These are phyloP conservation scores for Pluvialis apricaria DNA, from an alignment of 2,113 vertebrate species.

Conservation along the genomic window DNA sequence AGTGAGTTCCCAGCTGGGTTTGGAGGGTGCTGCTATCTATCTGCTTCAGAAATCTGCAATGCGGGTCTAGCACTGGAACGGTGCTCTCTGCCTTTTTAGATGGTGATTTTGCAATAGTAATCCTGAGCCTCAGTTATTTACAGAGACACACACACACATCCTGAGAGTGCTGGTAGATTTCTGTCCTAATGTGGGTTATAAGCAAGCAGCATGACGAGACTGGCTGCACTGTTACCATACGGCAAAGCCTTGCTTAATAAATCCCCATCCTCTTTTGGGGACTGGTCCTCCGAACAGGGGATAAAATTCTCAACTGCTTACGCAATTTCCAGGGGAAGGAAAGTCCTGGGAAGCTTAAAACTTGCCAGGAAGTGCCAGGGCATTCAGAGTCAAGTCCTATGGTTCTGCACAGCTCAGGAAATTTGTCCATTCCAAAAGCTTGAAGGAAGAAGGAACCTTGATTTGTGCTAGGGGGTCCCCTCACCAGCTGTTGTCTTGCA, in stretches of 20 bases:
- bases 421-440: neutral
- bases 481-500: neutral
- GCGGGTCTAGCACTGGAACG: neutral
- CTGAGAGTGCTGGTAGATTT: neutral
- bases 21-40: neutral
- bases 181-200: neutral
- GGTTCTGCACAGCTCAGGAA: neutral
- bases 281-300: neutral
- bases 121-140: neutral
- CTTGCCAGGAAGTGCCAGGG: neutral
- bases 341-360: neutral
- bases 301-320: neutral
- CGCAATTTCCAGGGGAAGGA: neutral
- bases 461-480: neutral
- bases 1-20: neutral
- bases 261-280: neutral
- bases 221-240: neutral
- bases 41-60: conserved; percentile 31
- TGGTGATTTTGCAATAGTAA: neutral
- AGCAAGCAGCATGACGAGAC: neutral
- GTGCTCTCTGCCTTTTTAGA: neutral
- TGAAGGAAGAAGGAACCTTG: neutral
- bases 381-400: neutral
- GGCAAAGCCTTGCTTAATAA: neutral
- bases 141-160: rapidly evolving